Base-by-base conservation (phyloP, 2,888 invertebrate species). In the Torymus auratus region DNA sequence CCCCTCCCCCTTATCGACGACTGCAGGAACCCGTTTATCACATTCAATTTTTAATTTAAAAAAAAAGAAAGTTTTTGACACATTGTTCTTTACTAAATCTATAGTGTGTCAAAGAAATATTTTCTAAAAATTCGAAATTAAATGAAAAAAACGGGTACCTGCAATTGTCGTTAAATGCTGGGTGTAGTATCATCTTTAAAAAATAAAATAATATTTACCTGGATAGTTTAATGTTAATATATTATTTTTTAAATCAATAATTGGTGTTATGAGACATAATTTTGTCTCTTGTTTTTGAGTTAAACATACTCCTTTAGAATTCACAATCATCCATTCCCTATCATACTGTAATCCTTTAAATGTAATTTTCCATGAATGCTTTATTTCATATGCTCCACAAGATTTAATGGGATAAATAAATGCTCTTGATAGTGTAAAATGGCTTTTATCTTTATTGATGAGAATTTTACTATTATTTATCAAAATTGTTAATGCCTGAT, bases 321-420 rank as follows among this genome's bases (percentile, higher is more conserved):
- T 96, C 10, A 97, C 93, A 81, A 99, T 95, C 96, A 98, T 97
- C 98, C 98, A 99, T 87, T 96, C 94, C 84, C 99, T 93, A 91
- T 99, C 99, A 90, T 95, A 97, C 86, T 95, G 93, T 53, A 99
- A 93, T 0, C 99, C 99, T 86, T 94, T 94, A 0, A 91, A 86
- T 13, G 94, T 95, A 75, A 98, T 90, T 80, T 92, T 92, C 98
- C 98, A 98, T 10, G 92, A 89, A 12, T 90, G 87, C 53, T 87
- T 87, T 41, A 96, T 93, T 91, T 95, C 93, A 87, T 95, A 95
- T 10, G 95, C 94, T 0, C 94, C 97, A 91, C 98, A 98, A 0
- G 98, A 98, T 92, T 98, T 98, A 7, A 98, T 93, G 0, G 98
- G 98, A 90, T 96, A 98, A 67, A 98, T 92, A 87, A 93, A 94